Evolutionary conservation across 2,797 vertebrate genomes (phyloP).

Genomic region (Pelodytes ibericus): DNA sequence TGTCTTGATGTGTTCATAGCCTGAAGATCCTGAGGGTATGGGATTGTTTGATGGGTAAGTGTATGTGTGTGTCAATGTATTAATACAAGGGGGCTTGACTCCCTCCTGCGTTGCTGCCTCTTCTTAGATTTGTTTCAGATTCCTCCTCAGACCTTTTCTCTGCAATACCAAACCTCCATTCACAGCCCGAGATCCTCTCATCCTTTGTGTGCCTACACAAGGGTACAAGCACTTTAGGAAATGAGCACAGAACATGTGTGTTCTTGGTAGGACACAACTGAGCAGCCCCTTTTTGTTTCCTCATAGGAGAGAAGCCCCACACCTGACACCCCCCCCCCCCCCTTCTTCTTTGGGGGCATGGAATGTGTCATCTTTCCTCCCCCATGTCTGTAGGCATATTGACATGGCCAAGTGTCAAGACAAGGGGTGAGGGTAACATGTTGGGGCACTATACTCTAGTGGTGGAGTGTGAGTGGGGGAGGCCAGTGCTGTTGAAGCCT

Average conservation of each 20-base stretch:
- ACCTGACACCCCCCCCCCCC: conserved; percentile 42
- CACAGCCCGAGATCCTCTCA: conserved; percentile 17
- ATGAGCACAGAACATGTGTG: conserved; percentile 39
- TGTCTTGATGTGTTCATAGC: not conserved
- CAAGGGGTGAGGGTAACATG: conserved; percentile 43
- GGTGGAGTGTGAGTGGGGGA: conserved; percentile 98
- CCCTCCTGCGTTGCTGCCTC: conserved; percentile 12
- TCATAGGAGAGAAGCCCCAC: conserved; percentile 31
- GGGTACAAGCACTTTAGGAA: conserved; percentile 48
- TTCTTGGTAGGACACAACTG: conserved; percentile 32
- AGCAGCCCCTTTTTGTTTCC: conserved; percentile 30
- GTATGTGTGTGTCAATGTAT: conserved; percentile 4
- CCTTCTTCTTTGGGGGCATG: conserved; percentile 46
- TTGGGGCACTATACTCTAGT: conserved; percentile 92
- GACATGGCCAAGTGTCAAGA: conserved; percentile 12
- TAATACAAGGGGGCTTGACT: conserved; percentile 32
- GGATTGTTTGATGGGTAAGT: not conserved
- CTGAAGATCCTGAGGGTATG: conserved; percentile 14
- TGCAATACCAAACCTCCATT: conserved; percentile 22
- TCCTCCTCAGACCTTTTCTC: conserved; percentile 17
- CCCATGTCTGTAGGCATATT: conserved; percentile 41
- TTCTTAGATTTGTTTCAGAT: conserved; percentile 8
- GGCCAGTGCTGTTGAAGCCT: conserved; percentile 94
- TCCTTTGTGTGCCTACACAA: conserved; percentile 31
- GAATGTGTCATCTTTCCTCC: conserved; percentile 47